A percentile compares a stretch with the other conserved stretches of the same genome.
Conservation (phyloP, 2,888 invertebrate genomes). For the Drosophila niveifrons region DNA sequence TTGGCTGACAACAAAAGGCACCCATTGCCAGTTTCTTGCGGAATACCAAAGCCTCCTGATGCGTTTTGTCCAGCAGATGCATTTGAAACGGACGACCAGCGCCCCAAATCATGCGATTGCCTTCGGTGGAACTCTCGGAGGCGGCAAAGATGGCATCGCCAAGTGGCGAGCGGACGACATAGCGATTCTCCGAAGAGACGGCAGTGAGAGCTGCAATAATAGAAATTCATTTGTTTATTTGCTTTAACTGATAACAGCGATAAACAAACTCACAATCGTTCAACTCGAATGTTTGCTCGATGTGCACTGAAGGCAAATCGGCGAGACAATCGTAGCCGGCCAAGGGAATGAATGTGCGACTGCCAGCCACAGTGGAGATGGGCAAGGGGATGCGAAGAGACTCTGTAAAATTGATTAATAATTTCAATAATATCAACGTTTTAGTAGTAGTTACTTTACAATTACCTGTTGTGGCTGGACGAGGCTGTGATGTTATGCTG, state of each 20-base stretch:
- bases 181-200: conserved; percentile 90
- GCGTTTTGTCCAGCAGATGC: conserved; percentile 92
- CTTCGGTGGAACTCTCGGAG: conserved; percentile 88
- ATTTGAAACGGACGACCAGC: conserved; percentile 89
- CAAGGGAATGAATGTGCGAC: conserved; percentile 86
- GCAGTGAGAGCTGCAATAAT: conserved; percentile 77
- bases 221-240: neutral
- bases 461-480: conserved; percentile 51
- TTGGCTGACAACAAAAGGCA: conserved; percentile 89
- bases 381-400: conserved; percentile 72
- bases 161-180: conserved; percentile 89
- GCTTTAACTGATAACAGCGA: neutral
- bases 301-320: conserved; percentile 89
- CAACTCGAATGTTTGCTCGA: conserved; percentile 93
- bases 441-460: neutral
- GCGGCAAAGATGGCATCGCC: conserved; percentile 92
- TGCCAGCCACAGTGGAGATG: conserved; percentile 79
- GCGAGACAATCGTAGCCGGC: conserved; percentile 90
- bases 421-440: neutral
- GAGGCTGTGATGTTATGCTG: conserved; percentile 82
- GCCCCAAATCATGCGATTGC: conserved; percentile 90
- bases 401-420: conserved; percentile 30
- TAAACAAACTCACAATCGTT: conserved; percentile 87
- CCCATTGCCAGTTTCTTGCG: conserved; percentile 90
- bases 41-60: conserved; percentile 92